Evolutionary conservation across 2,113 vertebrate species (phyloP), one percentile per base, ranked within the genome.

Genomic region (Propithecus coquereli): DNA sequence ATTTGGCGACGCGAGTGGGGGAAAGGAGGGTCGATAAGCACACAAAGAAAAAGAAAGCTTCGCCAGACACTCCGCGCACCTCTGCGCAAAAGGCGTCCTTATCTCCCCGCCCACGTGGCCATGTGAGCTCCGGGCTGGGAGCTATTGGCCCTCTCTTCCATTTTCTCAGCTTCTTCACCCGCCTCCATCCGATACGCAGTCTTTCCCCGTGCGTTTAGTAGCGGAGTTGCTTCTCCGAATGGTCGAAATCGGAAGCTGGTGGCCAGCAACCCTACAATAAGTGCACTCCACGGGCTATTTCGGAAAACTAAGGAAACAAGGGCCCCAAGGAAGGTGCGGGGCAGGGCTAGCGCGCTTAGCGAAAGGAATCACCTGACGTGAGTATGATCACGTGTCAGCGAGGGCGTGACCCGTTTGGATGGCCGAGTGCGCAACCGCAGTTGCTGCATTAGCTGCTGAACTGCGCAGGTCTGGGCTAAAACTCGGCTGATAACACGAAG

Each of bases 61-160:
- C 34, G 45, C n/a, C 47, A 87, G n/a, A 57, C 13, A 23, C 34
- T 50, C 17, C 5, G 77, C 6, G 14, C 65, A 8, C n/a, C n/a
- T 30, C 3, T 25, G 59, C 45, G 16, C 8, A 61, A 66, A 3
- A 34, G 11, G 23, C 25, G 14, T 40, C 40, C 0, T 16, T 34
- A 22, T 8, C 61, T 9, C 16, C 6, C 37, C 47, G 27, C 61
- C 47, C 88, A 6, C 22, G 34, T 13, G 22, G 40, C 54, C 23
- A 7, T 14, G 47, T 61, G 68, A 57, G 43, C 23, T 32, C 54
- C 3, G 9, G 0, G 10, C 2, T 5, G 1, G 45, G 9, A 50
- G 70, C 1, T 18, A 8, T 16, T 40, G n/a, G 25, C 52, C 43
- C 17, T 6, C 17, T 10, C 27, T 74, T 17, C 5, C 57, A 43